Conservation (phyloP, 2,113 vertebrate genomes). For the Aleadryas rufinucha region DNA sequence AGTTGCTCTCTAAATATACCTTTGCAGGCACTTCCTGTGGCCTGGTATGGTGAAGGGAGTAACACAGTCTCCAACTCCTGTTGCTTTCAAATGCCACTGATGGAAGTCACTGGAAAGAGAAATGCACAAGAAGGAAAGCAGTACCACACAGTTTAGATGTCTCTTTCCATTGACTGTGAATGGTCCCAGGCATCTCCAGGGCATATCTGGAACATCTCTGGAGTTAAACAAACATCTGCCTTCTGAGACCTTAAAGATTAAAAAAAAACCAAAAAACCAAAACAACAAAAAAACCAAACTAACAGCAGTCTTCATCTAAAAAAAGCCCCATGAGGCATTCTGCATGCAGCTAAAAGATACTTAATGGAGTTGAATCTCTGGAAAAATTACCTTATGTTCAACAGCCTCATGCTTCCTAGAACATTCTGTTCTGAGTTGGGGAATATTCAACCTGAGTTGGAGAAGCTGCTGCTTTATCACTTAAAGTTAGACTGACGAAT, state of each 20-base stretch:
- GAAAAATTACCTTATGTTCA: neutral
- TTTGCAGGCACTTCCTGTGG: neutral
- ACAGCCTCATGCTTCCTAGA: neutral
- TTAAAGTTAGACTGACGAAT: neutral
- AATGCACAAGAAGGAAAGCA: neutral
- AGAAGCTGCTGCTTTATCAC: neutral
- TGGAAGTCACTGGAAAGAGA: neutral
- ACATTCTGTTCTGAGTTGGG: neutral
- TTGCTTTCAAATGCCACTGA: neutral
- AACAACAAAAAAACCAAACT: neutral
- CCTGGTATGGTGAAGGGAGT: neutral
- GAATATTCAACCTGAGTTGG: neutral
- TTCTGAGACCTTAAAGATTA: neutral
- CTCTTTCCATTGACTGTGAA: neutral
- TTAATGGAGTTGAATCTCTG: neutral
- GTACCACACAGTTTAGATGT: neutral
- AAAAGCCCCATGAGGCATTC: neutral
- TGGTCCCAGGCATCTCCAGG: neutral
- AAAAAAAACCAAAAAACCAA: fast-evolving
- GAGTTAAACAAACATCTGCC: fast-evolving
- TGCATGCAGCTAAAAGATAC: neutral
- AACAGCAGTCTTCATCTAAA: neutral
- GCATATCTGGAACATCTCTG: neutral
- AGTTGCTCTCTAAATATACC: neutral
- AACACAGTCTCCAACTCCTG: neutral